Evolutionary conservation across 2,113 vertebrate species (phyloP), one percentile per base, ranked within the genome.

Genomic region (Centropus unirufus): DNA sequence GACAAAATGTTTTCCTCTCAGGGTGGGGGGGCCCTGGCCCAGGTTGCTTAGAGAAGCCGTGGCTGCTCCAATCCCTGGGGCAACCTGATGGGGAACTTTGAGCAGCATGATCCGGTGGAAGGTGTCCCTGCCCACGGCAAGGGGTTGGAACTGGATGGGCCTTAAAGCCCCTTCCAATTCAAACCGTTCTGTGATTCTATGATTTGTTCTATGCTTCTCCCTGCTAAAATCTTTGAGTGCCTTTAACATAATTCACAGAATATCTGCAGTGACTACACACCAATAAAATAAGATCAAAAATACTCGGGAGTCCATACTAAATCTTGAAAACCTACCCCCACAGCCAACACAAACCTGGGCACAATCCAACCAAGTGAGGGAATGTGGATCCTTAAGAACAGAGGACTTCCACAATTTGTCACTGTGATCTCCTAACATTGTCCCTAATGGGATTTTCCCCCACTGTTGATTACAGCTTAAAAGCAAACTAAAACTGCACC

Each of bases 131-230:
- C 44, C 17, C 44, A 46, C 19, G 44, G 44, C 44, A 46, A 8
- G 44, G 44, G 17, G 15, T 46, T 46, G 44, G 44, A 46, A 46
- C 44, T 46, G 44, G 44, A 46, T 46, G 44, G 44, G 44, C 44
- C 19, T 46, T 46, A 18, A 46, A 18, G 44, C 19, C 14, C 44
- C 44, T 46, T 46, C 44, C 44, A 46, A 46, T 15, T 18, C 44
- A 46, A 46, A 46, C 16, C 44, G 16, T 46, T 46, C 44, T 46
- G 44, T 46, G 44, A 46, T 46, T 46, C 44, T 46, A 46, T 15
- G 44, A 27, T 27, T 13, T n/a, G 18, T 75, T 61, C 82, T 58
- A 19, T 4, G 4, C 19, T 4, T 46, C 54, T 26, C 0, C 0
- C 62, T 46, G 34, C 15, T 44, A 24, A 40, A 75, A 73, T 54